Evolutionary conservation across 2,113 vertebrate genomes (phyloP).

Genomic region (Bucco capensis): DNA sequence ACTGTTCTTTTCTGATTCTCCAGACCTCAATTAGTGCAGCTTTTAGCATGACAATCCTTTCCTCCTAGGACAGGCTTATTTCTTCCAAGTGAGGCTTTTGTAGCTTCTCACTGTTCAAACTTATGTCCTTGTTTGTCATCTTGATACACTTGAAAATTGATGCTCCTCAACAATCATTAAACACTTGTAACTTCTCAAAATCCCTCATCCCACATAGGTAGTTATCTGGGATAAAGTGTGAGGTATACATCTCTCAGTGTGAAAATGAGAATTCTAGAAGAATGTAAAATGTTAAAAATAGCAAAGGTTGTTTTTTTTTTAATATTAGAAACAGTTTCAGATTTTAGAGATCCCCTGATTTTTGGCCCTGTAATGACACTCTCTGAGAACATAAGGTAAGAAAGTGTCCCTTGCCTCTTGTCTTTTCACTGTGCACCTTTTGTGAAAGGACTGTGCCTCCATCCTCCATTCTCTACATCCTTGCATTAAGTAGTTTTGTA

Average conservation of each 20-base stretch:
- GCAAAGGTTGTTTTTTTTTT: neutral
- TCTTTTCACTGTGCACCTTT: neutral
- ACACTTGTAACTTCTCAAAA: neutral
- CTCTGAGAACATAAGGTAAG: neutral
- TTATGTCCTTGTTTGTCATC: neutral
- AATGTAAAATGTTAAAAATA: neutral
- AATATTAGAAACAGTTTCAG: neutral
- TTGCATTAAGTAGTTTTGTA: neutral
- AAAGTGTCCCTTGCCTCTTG: neutral
- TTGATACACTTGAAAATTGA: neutral
- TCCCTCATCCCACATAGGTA: neutral
- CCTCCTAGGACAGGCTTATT: neutral
- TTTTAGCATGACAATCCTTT: neutral
- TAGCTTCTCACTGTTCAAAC: neutral
- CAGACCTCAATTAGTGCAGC: neutral
- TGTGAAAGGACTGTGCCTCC: neutral
- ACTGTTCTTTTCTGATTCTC: neutral
- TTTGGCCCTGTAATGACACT: neutral
- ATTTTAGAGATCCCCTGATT: neutral
- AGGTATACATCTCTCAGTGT: neutral
- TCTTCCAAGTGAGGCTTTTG: neutral
- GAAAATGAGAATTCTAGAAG: neutral
- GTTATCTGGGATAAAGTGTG: neutral
- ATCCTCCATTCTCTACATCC: neutral
- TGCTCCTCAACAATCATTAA: neutral